These are phyloP conservation scores for Leptosomus discolor DNA, from an alignment of 2,113 vertebrate genomes.

Conservation along the genomic window DNA sequence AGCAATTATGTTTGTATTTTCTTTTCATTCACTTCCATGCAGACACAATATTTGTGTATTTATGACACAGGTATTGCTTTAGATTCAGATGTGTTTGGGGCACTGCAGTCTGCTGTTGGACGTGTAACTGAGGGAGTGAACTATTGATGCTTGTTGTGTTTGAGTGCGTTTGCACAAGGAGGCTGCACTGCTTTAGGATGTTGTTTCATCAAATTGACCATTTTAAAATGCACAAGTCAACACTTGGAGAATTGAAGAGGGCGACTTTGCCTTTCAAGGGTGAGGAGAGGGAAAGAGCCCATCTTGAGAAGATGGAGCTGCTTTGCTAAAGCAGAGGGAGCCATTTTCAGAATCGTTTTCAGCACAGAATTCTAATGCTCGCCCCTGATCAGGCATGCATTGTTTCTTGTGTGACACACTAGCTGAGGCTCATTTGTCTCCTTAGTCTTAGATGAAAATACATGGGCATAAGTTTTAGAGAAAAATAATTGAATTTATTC, in stretches of 20 bases:
- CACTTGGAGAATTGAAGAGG: background rate
- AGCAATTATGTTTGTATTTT: background rate
- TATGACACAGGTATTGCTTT: background rate
- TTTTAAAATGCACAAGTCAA: background rate
- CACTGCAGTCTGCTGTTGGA: background rate
- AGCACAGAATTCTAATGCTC: background rate
- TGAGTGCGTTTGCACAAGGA: background rate
- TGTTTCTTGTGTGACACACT: background rate
- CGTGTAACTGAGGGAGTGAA: background rate
- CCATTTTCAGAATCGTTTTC: background rate
- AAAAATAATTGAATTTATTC: background rate
- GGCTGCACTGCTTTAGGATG: background rate
- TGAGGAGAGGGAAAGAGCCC: background rate
- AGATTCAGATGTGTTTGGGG: background rate
- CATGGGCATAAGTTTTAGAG: background rate
- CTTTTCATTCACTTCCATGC: background rate
- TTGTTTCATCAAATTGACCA: background rate
- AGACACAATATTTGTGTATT: background rate
- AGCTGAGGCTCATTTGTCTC: background rate
- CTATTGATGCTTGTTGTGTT: background rate
- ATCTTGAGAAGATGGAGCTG: background rate
- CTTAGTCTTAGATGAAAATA: background rate
- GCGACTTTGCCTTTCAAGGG: background rate
- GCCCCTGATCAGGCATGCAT: background rate
- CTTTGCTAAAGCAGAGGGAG: background rate